Conservation (phyloP, 2,888 invertebrate genomes). For the Vanessa cardui region DNA sequence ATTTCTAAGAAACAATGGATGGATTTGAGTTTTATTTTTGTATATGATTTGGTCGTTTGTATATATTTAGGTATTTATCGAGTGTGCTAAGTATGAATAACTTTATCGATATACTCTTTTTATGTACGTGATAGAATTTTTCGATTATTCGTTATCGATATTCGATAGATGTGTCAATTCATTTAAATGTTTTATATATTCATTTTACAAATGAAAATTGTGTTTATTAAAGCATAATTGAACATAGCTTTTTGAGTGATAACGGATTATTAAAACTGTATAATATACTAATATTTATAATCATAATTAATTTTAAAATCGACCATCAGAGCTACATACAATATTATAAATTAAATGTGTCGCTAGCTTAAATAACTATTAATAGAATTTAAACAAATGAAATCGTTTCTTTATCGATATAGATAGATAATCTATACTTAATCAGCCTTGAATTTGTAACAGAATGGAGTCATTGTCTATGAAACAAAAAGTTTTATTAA, state of each 20-base stretch:
- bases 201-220: neutral
- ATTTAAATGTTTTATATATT: neutral
- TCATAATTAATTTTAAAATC: too few relatives aligned
- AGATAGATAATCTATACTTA: slow-evolving; percentile 9
- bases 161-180: neutral
- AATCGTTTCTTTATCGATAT: neutral
- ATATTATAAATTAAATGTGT: too few relatives aligned
- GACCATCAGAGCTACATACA: too few relatives aligned
- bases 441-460: slow-evolving; percentile 1
- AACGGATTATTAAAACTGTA: too few relatives aligned
- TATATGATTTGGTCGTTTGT: slow-evolving; percentile 10
- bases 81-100: slow-evolving; percentile 3
- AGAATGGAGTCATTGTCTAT: slow-evolving; percentile 10
- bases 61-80: slow-evolving; percentile 3
- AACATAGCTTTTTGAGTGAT: too few relatives aligned
- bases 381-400: neutral
- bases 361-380: too few relatives aligned
- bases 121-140: slow-evolving; percentile 1
- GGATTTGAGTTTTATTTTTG: slow-evolving; percentile 21
- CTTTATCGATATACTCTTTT: slow-evolving; percentile 5
- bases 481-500: slow-evolving; percentile 11
- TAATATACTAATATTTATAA: too few relatives aligned
- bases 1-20: slow-evolving; percentile 37
- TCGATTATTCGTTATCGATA: neutral
- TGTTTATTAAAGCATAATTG: too few relatives aligned